These are phyloP conservation scores for Xiphydria camelus DNA, from an alignment of 2,888 invertebrate genomes.

Conservation along the genomic window DNA sequence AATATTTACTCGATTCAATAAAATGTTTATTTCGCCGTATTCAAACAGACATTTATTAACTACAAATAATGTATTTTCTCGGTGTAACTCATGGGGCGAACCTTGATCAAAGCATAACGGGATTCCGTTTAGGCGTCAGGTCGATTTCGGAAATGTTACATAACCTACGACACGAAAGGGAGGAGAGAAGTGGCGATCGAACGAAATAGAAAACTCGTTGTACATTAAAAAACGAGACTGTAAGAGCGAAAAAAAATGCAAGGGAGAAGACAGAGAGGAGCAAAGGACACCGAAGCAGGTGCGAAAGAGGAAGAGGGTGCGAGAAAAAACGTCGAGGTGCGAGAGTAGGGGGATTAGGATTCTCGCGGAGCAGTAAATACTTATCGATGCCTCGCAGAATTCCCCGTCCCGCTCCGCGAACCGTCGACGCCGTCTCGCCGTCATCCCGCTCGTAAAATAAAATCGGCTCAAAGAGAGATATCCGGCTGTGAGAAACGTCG, in stretches of 20 bases:
- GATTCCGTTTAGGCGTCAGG: no score
- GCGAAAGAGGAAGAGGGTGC: background rate
- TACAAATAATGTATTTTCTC: no score
- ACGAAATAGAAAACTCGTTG: no score
- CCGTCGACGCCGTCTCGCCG: constrained; percentile 15
- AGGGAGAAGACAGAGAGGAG: background rate
- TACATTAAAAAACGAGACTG: background rate
- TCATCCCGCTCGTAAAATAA: constrained; percentile 26
- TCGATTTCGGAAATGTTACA: no score
- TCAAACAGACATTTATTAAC: no score
- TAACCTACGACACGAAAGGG: no score
- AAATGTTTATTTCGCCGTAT: no score
- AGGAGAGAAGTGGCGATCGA: no score
- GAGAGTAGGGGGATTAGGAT: constrained; percentile 13
- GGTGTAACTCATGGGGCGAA: no score
- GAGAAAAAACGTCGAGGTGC: background rate
- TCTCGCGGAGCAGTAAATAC: constrained; percentile 32
- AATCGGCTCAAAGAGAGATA: constrained; percentile 18
- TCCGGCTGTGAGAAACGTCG: no score
- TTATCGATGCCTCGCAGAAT: constrained; percentile 37
- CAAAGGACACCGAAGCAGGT: background rate
- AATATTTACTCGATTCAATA: no score
- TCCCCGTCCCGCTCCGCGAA: constrained; percentile 14
- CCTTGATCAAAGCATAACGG: no score
- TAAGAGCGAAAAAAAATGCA: background rate